Evolutionary conservation across 2,797 vertebrate species (phyloP), one percentile per base, ranked within the genome.

Genomic region (Pelobates cultripes): DNA sequence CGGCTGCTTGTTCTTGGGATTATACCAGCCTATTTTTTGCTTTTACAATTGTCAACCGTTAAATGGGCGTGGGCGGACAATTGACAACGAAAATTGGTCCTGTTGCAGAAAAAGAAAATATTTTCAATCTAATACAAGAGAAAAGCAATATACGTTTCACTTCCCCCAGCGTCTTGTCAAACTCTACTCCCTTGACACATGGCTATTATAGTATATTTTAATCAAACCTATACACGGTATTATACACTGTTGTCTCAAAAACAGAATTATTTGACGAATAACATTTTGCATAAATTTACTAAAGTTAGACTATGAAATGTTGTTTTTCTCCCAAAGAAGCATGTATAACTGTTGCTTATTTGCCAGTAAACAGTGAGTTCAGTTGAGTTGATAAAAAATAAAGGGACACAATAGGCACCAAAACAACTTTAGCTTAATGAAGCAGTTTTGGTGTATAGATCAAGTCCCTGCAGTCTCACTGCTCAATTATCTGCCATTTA

Each of bases 31-130:
- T 44, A 28, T 74, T 63, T 64, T 83, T 74, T 70, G 47, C 28
- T 51, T 51, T 51, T 51, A 53, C 64, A 70, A 75, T 79, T 71
- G 75, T 75, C 68, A 71, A 43, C 55, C 55, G 17, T 55, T 51
- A 71, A 79, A 64, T 43, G 55, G 60, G 67, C 74, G 82, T 84
- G 82, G 82, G 82, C 57, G 82, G 82, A 84, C 82, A 84, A 71
- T 75, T 83, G 81, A 83, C 81, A 75, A 78, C 75, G 72, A 60
- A 83, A 79, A 70, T 70, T 76, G 71, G 79, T 63, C 76, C 69
- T 70, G 73, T 68, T 2, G 5, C 47, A 10, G 10, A 68, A 55
- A 83, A 70, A 71, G 70, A 57, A 83, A 83, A 83, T 83, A 83
- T 83, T 79, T 83, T 75, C 77, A 75, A 78, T 79, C 55, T 68